Evolutionary conservation across 2,888 invertebrate species (phyloP).

Genomic region (Nezara viridula): DNA sequence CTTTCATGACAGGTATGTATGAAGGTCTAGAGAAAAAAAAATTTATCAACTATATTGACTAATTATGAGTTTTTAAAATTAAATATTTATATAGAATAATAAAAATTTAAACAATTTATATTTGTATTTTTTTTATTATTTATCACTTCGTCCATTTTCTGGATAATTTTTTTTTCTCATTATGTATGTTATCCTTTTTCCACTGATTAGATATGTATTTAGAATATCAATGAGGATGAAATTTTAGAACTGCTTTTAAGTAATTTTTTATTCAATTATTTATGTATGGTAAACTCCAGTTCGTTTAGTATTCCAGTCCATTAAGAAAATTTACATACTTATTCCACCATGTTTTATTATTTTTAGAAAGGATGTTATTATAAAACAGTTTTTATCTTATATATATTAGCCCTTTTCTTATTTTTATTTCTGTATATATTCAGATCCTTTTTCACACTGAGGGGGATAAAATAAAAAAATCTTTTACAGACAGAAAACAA

Average conservation of each 20-base stretch:
- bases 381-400: background rate
- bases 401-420: background rate
- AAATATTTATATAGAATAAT: too few relatives aligned
- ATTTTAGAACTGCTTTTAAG: background rate
- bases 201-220: background rate
- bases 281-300: conserved; percentile 14
- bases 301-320: conserved; percentile 2
- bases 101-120: too few relatives aligned
- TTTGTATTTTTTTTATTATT: too few relatives aligned
- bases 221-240: background rate
- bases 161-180: background rate
- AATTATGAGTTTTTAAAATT: too few relatives aligned
- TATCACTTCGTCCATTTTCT: too few relatives aligned
- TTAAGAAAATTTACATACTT: conserved; percentile 14
- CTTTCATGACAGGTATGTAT: too few relatives aligned
- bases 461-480: background rate
- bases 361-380: background rate
- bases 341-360: background rate
- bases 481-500: background rate
- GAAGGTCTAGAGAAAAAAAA: too few relatives aligned
- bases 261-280: conserved; percentile 1
- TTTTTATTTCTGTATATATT: background rate
- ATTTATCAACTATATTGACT: too few relatives aligned
- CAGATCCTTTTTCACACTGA: background rate
- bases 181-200: background rate